Evolutionary conservation across 1,140 invertebrate species (phyloP), one percentile per base, ranked within the genome.

Genomic region (Magallana ariakensis): DNA sequence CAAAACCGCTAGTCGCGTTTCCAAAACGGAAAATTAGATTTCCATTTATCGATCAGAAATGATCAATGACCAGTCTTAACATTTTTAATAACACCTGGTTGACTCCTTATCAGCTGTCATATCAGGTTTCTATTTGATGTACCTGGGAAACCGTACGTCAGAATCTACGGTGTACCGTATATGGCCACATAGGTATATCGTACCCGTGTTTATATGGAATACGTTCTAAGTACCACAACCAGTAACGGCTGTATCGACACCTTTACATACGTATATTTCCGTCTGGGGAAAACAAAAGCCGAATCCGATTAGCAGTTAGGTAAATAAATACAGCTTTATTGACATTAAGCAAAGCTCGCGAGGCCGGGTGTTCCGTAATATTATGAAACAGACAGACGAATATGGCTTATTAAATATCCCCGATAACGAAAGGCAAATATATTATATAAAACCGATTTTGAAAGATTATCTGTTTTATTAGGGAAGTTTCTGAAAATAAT

Each of bases 11-110:
- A 70, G 22, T 70, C 22, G 66, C 22, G 66, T 19, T 26, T 70
- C 66, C 66, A 70, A 70, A 70, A 70, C 22, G 22, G 66, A 70
- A 70, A 70, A 70, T 70, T 70, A 70, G 66, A 70, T 70, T 70
- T 70, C 58, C 66, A 70, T 22, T 26, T 70, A 70, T 70, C 66
- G 66, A 70, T 70, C 66, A 70, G 11, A 70, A 19, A 7, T 62
- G 58, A 62, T 62, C 58, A 62, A 62, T 62, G 58, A 70, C 66
- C 22, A 26, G 66, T 13, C 22, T 70, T 70, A 70, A 70, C 58
- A 26, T 70, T 70, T 70, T 70, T 26, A 70, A 33, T 70, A 70
- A 70, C 66, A 70, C 66, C 66, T 70, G 66, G 66, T 22, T 70
- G 22, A 70, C 66, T 70, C 33, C 33, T 70, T 62, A 62, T 62